These are phyloP conservation scores for Drosophila baimaii DNA, from an alignment of 1,140 invertebrate genomes.

Conservation along the genomic window DNA sequence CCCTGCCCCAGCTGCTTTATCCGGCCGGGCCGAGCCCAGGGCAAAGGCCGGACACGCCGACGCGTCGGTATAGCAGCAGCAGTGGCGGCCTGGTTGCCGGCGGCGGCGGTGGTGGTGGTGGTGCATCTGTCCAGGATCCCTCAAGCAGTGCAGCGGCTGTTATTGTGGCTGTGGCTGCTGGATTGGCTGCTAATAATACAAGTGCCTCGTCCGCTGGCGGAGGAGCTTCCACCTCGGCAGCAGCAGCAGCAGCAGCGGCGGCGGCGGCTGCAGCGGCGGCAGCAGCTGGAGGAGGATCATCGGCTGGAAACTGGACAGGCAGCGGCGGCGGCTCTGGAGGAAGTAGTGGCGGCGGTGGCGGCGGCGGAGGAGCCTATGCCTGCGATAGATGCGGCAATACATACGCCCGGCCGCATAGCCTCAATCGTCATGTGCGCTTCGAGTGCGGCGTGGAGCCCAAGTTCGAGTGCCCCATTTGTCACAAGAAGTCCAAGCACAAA, in stretches of 20 bases:
- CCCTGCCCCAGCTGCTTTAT: conserved; percentile 48
- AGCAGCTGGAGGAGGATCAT: conserved; percentile 24
- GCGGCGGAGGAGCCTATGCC: conserved; percentile 78
- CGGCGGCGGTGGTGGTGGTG: conserved; percentile 10
- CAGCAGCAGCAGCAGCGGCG: conserved; percentile 55
- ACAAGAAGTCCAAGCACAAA: conserved; percentile 87
- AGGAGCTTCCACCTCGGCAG: conserved; percentile 69
- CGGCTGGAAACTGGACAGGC: conserved; percentile 16
- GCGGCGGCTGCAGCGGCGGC: conserved; percentile 46
- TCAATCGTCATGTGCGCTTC: conserved; percentile 88
- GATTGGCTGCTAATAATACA: conserved; percentile 43
- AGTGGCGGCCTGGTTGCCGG: conserved; percentile 24
- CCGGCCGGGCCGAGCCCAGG: conserved; percentile 21
- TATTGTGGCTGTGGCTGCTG: conserved; percentile 38
- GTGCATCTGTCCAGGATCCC: conserved; percentile 20
- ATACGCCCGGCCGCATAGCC: conserved; percentile 86
- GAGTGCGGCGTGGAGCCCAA: conserved; percentile 88
- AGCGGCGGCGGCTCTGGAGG: conserved; percentile 39
- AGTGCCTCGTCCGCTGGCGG: conserved; percentile 49
- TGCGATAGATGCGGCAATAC: conserved; percentile 86
- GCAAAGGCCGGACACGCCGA: conserved; percentile 43
- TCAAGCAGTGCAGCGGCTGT: conserved; percentile 54
- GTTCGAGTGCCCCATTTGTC: conserved; percentile 86
- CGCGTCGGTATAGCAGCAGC: conserved; percentile 72
- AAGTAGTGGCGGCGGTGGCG: conserved; percentile 37